A percentile compares a stretch with the other conserved stretches of the same genome.
phyloP scores from a whole-genome alignment of 2,888 invertebrate species.

The Orchestes rusci region DNA sequence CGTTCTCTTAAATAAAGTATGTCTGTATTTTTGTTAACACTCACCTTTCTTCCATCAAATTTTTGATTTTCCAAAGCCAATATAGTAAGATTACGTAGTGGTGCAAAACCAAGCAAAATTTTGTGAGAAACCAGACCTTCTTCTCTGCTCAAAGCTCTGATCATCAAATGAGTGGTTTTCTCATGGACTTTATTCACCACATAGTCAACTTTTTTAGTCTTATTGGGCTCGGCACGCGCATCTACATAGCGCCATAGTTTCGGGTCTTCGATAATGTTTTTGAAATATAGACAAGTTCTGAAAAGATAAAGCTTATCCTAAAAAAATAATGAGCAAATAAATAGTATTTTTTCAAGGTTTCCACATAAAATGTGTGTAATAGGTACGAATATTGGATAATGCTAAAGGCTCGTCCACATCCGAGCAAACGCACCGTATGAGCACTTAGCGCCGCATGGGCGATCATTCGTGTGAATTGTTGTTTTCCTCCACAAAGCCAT shows the following conservation, averaged over 20 bases:
- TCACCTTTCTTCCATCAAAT: slow-evolving; percentile 31
- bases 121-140: slow-evolving; percentile 20
- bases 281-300: slow-evolving; percentile 34
- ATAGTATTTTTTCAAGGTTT: too few species aligned
- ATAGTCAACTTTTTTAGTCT: slow-evolving; percentile 33
- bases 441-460: too few species aligned
- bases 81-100: slow-evolving; percentile 32
- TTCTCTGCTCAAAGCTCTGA: slow-evolving; percentile 25
- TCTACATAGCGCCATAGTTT: slow-evolving; percentile 37
- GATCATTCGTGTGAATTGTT: too few species aligned
- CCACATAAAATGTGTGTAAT: too few species aligned
- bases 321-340: too few species aligned
- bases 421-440: too few species aligned
- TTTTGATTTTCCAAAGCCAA: slow-evolving; percentile 39
- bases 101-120: slow-evolving; percentile 22
- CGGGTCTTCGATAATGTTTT: slow-evolving; percentile 33
- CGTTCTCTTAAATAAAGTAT: too few species aligned
- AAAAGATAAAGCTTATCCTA: slow-evolving; percentile 17
- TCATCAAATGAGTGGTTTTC: slow-evolving; percentile 29
- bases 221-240: slow-evolving; percentile 33
- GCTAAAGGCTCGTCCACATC: too few species aligned
- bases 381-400: too few species aligned
- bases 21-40: too few species aligned
- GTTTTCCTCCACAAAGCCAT: too few species aligned
- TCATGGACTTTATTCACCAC: slow-evolving; percentile 32